These are phyloP conservation scores for Sebastes hopkinsi DNA, from an alignment of 2,797 vertebrate genomes.

Conservation along the genomic window DNA sequence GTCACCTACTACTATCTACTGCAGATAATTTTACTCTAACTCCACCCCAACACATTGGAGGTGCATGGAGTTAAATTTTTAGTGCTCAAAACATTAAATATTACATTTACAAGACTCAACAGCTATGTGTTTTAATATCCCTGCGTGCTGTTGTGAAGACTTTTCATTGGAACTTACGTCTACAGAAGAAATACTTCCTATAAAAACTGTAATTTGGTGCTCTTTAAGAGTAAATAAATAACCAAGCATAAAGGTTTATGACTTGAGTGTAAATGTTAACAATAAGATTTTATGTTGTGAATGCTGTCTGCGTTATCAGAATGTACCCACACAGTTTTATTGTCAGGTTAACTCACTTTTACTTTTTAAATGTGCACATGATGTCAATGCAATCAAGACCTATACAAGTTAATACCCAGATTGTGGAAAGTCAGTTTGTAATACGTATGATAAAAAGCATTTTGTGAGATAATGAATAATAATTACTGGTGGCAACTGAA, in stretches of 20 bases:
- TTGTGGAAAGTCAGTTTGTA: neutral
- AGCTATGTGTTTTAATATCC: neutral
- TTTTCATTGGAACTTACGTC: neutral
- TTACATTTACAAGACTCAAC: neutral
- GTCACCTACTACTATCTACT: neutral
- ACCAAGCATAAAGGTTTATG: neutral
- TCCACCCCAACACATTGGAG: neutral
- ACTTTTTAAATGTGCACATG: neutral
- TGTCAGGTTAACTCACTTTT: neutral
- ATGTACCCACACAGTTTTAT: neutral
- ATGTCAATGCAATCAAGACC: neutral
- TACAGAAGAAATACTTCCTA: neutral
- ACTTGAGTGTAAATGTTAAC: neutral
- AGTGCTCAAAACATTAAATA: neutral
- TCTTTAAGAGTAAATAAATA: neutral
- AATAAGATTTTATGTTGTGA: neutral
- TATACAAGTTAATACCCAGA: neutral
- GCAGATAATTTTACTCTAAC: neutral
- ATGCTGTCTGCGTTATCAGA: fast-evolving
- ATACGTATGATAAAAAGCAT: neutral
- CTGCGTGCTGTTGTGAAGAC: neutral
- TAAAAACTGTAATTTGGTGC: neutral
- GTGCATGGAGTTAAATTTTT: neutral
- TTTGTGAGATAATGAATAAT: neutral
- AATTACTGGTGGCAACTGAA: neutral